Base-by-base conservation (phyloP, 2,113 vertebrate genomes). In the Brachionichthys hirsutus region DNA sequence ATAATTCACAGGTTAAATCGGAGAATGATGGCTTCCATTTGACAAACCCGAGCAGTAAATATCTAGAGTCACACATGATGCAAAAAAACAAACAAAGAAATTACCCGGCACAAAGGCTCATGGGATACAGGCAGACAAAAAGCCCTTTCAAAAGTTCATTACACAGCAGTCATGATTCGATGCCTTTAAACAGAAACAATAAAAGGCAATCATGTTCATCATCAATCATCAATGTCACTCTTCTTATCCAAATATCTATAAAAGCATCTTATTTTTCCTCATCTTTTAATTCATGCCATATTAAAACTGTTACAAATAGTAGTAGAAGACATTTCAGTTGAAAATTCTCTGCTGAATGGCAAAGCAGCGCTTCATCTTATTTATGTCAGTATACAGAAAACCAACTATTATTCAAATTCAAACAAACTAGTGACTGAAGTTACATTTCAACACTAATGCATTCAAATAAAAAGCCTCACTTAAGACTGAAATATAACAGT, bases 71-170 rank as follows among this genome's bases (percentile, higher is more conserved):
- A 67, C 59, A 56, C 30, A 62, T 52, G 69, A 54, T 11, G 67
- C 67, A 72, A 68, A 67, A 24, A 30, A 54, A n/a, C n/a, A 67
- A 82, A 24, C 20, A 49, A 49, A 24, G 22, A 49, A 1, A 47
- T 9, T 12, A 24, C 67, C 57, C 24, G 68, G 56, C 18, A 59
- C 24, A 42, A 66, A 62, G 67, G 64, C 56, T 30, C 24, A 30
- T 30, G 24, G 24, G 24, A 30, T 30, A 73, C 74, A 66, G 65
- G 73, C 59, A 12, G 35, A 79, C 65, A 58, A 51, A 69, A 66
- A 64, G 50, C 65, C 62, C 44, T 62, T 80, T 71, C n/a, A 70
- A 77, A 81, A 81, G 78, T 84, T 81, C 77, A 74, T 73, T 16
- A 62, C 2, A 67, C 46, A 68, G 17, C 62, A 50, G 67, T 63